phyloP scores from a whole-genome alignment of 2,113 vertebrate species.

The Octodon degus region DNA sequence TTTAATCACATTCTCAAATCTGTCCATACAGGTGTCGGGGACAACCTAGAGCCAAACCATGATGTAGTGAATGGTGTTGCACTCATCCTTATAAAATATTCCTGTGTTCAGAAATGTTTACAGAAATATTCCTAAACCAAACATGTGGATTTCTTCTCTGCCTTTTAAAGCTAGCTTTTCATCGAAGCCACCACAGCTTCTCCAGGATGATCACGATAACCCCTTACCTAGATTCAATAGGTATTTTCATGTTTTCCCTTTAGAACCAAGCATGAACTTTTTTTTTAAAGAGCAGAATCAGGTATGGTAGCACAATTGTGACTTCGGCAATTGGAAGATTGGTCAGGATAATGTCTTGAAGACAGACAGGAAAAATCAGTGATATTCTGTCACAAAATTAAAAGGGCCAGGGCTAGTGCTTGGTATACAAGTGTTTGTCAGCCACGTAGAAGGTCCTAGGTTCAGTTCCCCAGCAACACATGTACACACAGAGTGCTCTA shows the following conservation, averaged over 20 bases:
- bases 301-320: neutral
- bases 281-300: neutral
- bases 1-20: neutral
- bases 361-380: neutral
- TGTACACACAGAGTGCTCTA: neutral
- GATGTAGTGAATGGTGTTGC: neutral
- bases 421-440: neutral
- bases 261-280: neutral
- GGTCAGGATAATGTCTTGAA: neutral
- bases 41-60: neutral
- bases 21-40: neutral
- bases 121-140: neutral
- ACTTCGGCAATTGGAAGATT: neutral
- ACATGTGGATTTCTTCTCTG: neutral
- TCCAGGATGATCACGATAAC: neutral
- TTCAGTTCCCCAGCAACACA: neutral
- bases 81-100: neutral
- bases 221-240: neutral
- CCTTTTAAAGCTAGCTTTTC: neutral
- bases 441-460: neutral
- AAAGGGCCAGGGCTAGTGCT: neutral
- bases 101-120: neutral
- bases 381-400: neutral
- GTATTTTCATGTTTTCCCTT: neutral
- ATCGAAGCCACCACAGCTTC: neutral